Base-by-base conservation (phyloP, 2,113 vertebrate species). In the Otolemur garnettii region DNA sequence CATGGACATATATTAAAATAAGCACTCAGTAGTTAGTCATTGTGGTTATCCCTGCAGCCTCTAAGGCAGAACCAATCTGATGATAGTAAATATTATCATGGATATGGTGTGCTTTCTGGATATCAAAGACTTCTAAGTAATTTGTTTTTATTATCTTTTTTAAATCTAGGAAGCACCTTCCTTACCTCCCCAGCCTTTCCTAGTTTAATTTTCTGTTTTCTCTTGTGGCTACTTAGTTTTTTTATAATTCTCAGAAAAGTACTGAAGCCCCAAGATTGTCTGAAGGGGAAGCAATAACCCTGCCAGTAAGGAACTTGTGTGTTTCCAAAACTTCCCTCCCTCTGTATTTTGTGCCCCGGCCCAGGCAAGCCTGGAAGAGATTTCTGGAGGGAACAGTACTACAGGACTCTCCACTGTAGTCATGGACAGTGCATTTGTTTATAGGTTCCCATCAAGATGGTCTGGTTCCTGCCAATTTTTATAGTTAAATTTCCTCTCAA, bases 221-320 rank as follows among this genome's bases (percentile, higher is more conserved):
- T 95, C 80, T 79, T 90, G 94, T 82, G 84, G 74, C 62, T 88
- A 19, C 26, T 94, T 79, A 26, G 19, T 84, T 60, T 78, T 71
- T 69, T 50, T 80, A 91, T 93, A 50, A 33, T 68, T 93, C 71
- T 80, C 80, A 71, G 18, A 87, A 88, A 97, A 94, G 84, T 62
- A 93, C 64, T 88, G 90, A 92, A 93, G 90, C 79, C 50, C 38
- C 42, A 35, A 90, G 77, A 90, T 7, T 11, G 28, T 59, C 53
- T 42, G 33, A 72, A 35, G 75, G 62, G 88, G 85, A 84, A 26
- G 59, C 66, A 14, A 62, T 77, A 85, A 78, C 14, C 17, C 57
- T 83, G 26, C 8, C 1, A 4, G 66, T 35, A 80, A 66, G 86
- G 82, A 62, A 81, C 7, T 26, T 33, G 26, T 14, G 18, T 45